Evolutionary conservation across 2,797 vertebrate species (phyloP).

Genomic region (Ceryle rudis): DNA sequence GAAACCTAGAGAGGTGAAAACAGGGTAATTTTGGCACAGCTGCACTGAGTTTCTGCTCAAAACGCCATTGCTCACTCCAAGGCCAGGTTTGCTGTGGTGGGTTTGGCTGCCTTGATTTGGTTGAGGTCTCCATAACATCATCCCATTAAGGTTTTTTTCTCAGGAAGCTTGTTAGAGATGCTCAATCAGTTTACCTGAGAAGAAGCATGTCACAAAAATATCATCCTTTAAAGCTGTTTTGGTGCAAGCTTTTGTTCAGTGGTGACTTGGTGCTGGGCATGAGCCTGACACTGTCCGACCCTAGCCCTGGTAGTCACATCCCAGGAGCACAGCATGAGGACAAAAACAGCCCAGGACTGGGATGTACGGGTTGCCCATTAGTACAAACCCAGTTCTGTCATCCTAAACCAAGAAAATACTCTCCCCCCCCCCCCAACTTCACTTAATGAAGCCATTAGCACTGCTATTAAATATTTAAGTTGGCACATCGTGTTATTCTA

Average conservation of each 20-base stretch:
- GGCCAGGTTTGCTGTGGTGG: not conserved
- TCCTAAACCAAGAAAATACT: not conserved
- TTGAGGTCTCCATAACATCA: not conserved
- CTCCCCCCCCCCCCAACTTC: not conserved
- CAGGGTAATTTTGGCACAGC: not conserved
- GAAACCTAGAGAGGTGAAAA: constrained; percentile 51
- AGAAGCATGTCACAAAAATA: not conserved
- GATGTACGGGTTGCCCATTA: not conserved
- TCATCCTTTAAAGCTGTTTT: not conserved
- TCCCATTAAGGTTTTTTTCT: not conserved
- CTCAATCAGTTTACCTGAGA: not conserved
- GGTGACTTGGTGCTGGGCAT: accelerated
- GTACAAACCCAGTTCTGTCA: not conserved
- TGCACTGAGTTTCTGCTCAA: not conserved
- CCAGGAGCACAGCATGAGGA: not conserved
- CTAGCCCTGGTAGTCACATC: accelerated
- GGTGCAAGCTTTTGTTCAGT: not conserved
- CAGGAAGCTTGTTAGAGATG: not conserved
- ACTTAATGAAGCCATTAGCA: constrained; percentile 50
- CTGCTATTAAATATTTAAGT: constrained; percentile 62
- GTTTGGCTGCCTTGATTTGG: not conserved
- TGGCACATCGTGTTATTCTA: not conserved
- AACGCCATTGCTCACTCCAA: accelerated
- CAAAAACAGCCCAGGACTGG: not conserved
- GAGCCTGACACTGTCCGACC: not conserved